A percentile compares a stretch with the other conserved stretches of the same genome.
Evolutionary conservation across 2,797 vertebrate species (phyloP).

Genomic region (Sciaenops ocellatus): DNA sequence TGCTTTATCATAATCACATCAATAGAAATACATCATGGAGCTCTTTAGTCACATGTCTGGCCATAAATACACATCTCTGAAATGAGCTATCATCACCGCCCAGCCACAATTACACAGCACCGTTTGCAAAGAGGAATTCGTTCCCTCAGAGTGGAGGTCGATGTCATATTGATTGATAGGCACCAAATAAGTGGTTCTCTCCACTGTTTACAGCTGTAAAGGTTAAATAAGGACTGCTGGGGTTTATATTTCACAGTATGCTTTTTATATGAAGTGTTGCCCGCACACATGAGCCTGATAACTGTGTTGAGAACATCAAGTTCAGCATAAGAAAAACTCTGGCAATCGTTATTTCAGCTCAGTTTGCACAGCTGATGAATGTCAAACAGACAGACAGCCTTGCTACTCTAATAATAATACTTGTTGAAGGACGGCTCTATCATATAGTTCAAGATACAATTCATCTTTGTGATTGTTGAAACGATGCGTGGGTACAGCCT

Average conservation of each 20-base stretch:
- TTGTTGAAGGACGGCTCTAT: neutral
- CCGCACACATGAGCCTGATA: neutral
- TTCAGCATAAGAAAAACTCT: neutral
- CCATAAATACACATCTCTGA: conserved; percentile 33
- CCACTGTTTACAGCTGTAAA: conserved; percentile 58
- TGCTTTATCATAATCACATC: conserved; percentile 38
- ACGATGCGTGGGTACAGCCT: neutral
- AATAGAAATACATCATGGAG: conserved; percentile 13
- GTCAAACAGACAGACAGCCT: neutral
- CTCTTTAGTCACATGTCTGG: conserved; percentile 35
- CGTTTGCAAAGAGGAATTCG: conserved; percentile 43
- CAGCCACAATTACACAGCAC: conserved; percentile 34
- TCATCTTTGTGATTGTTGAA: neutral
- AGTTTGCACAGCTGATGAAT: neutral
- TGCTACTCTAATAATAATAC: neutral
- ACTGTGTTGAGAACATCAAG: neutral
- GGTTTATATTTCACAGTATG: conserved; percentile 21
- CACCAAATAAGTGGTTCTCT: conserved; percentile 60
- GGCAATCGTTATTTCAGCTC: neutral
- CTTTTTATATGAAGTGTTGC: conserved; percentile 16
- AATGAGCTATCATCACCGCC: conserved; percentile 35
- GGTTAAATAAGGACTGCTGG: conserved; percentile 50
- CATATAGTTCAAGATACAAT: neutral
- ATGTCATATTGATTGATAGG: conserved; percentile 66
- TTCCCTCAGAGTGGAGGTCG: conserved; percentile 51